Percentiles rank a stretch among this genome's conserved stretches.
Evolutionary conservation across 30 jellyfish, hydroid and myxozoan genomes (phyloP).

Genomic region (Aurelia coerulea): DNA sequence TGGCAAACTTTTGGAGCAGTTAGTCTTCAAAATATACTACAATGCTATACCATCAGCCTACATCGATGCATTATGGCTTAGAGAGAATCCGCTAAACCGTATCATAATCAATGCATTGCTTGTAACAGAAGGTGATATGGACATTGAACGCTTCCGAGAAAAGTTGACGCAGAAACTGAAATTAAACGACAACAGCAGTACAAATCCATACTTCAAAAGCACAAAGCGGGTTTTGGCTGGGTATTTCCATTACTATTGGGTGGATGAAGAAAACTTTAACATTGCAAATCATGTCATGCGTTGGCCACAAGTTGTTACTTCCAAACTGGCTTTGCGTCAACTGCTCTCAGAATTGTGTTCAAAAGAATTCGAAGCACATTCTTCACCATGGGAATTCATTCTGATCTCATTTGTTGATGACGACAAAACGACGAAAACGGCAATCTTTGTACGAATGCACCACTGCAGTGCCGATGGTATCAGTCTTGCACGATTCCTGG

Average conservation of each 20-base stretch:
- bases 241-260: slow-evolving; percentile 73
- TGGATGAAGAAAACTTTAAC: slow-evolving; percentile 41
- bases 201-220: slow-evolving; percentile 37
- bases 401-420: slow-evolving; percentile 64
- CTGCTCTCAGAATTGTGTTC: slow-evolving; percentile 54
- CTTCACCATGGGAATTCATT: slow-evolving; percentile 84
- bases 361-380: slow-evolving; percentile 30
- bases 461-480: slow-evolving; percentile 91
- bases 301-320: slow-evolving; percentile 32
- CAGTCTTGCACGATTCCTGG: slow-evolving; percentile 64
- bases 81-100: slow-evolving; percentile 60
- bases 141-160: slow-evolving; percentile 22
- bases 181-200: slow-evolving; percentile 1
- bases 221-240: slow-evolving; percentile 54
- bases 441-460: slow-evolving; percentile 56
- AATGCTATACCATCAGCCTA: slow-evolving; percentile 60
- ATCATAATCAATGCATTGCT: slow-evolving; percentile 70
- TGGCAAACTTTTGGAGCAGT: slow-evolving; percentile 51
- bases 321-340: slow-evolving; percentile 32
- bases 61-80: slow-evolving; percentile 75
- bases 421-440: slow-evolving; percentile 50
- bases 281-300: slow-evolving; percentile 64
- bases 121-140: slow-evolving; percentile 47
- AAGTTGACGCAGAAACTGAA: slow-evolving; percentile 31
- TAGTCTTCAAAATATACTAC: slow-evolving; percentile 3